Conservation (phyloP, 1,140 invertebrate species). For the Orchesella cincta region DNA sequence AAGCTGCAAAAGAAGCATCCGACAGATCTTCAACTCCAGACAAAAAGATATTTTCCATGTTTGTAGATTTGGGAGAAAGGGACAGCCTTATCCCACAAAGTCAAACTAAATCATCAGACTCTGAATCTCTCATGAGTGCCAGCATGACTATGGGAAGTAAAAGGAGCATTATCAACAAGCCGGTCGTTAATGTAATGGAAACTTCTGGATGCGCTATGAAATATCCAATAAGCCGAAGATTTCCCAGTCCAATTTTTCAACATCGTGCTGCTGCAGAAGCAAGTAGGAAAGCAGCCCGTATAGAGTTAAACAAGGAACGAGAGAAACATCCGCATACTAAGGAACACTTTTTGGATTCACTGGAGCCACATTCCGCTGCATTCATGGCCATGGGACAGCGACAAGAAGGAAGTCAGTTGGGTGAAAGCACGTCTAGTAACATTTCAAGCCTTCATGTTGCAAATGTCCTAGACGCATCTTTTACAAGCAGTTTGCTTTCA, state of each 20-base stretch:
- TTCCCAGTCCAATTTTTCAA: slow-evolving; percentile 46
- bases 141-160: slow-evolving; percentile 10
- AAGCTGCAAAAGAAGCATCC: slow-evolving; percentile 2
- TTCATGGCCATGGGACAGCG: background rate
- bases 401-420: background rate
- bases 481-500: slow-evolving; percentile 41
- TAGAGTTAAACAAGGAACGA: slow-evolving; percentile 10
- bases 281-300: slow-evolving; percentile 28
- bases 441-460: slow-evolving; percentile 47
- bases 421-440: slow-evolving; percentile 37
- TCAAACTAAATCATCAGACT: background rate
- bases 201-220: background rate
- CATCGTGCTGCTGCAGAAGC: slow-evolving; percentile 40
- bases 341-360: slow-evolving; percentile 12
- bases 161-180: slow-evolving; percentile 17
- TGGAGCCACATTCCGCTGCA: slow-evolving; percentile 7
- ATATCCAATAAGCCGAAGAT: slow-evolving; percentile 28
- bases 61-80: slow-evolving; percentile 44
- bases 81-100: background rate
- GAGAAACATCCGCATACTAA: background rate
- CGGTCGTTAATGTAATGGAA: slow-evolving; percentile 20
- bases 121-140: slow-evolving; percentile 5
- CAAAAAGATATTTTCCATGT: slow-evolving; percentile 50
- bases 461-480: slow-evolving; percentile 42
- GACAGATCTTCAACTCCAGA: slow-evolving; percentile 25